Evolutionary conservation across 53 echinoderm and acorn worm species (phyloP), one percentile per base, ranked within the genome.

Genomic region (Zoroaster sp.): DNA sequence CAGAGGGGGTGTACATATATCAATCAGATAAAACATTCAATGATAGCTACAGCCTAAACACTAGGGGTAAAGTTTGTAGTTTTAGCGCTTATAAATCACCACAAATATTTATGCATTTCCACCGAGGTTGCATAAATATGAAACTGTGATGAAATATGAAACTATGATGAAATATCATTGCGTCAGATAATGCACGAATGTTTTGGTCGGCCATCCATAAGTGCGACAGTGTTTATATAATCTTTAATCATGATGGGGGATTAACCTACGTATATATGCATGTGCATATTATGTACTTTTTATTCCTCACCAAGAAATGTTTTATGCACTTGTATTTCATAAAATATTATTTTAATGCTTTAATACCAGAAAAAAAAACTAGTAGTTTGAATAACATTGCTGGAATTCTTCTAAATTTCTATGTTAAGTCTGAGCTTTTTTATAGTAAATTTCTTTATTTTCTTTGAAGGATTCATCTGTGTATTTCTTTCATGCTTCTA

Each of bases 41-140:
- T 68, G 82, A 82, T 67, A 31, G 82, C 40, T 66, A 67, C 42
- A 66, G 82, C 66, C 69, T 82, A 82, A 82, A 82, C 82, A 82
- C 31, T 17, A n/a, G 66, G 1, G 9, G 43, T 42, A 43, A 82
- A 43, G 82, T 82, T 82, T 82, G 82, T 82, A 66, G 68, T 68
- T 82, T 68, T 40, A 82, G 82, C 21, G 34, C 31, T 30, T 43
- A 82, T 82, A 66, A 82, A 82, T 82, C 82, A 82, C 33, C 12
- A 59, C n/a, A 67, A n/a, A 44, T 82, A 82, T 82, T 82, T 82
- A 82, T 68, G 67, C 68, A 17, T 28, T n/a, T 30, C 31, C 40
- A 33, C 13, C 4, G 68, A 25, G 32, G 41, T 38, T 66, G 65
- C 66, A 28, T 15, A 55, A 59, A 59, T 52, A 46, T 66, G 15